These are phyloP conservation scores for Brachionus koreanus DNA, from an alignment of 1,140 invertebrate species.

Conservation along the genomic window DNA sequence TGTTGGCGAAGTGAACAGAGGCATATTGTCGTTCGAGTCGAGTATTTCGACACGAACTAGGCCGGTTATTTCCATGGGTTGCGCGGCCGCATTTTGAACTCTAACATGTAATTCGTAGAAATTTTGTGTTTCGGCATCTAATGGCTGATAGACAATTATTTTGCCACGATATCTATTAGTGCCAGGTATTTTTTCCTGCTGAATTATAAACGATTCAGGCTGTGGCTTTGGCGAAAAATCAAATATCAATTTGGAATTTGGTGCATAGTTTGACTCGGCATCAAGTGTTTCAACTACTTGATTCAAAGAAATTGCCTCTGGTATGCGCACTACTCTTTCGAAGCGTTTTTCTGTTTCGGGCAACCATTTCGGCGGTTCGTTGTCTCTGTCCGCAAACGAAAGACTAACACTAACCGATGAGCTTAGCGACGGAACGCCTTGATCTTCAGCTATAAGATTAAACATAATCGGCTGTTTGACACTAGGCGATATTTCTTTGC, in stretches of 20 bases:
- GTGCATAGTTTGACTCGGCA: slow-evolving; percentile 10
- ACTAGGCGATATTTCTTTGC: neutral
- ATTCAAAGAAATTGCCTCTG: slow-evolving; percentile 24
- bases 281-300: slow-evolving; percentile 29
- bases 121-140: slow-evolving; percentile 31
- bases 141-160: slow-evolving; percentile 37
- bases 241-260: slow-evolving; percentile 1
- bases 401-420: neutral
- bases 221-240: slow-evolving; percentile 17
- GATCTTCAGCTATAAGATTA: slow-evolving; percentile 21
- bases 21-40: slow-evolving; percentile 93
- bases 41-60: slow-evolving; percentile 76
- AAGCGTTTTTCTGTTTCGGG: slow-evolving; percentile 34
- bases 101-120: slow-evolving; percentile 22
- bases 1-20: slow-evolving; percentile 85
- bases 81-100: slow-evolving; percentile 79
- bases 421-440: neutral
- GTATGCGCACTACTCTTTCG: neutral
- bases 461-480: neutral
- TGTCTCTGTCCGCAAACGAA: slow-evolving; percentile 25
- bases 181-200: slow-evolving; percentile 62
- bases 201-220: slow-evolving; percentile 34
- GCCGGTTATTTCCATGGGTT: slow-evolving; percentile 85
- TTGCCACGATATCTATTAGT: slow-evolving; percentile 33
- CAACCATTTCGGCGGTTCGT: slow-evolving; percentile 27